Conservation (phyloP, 2,113 vertebrate genomes). For the Hyla sarda region DNA sequence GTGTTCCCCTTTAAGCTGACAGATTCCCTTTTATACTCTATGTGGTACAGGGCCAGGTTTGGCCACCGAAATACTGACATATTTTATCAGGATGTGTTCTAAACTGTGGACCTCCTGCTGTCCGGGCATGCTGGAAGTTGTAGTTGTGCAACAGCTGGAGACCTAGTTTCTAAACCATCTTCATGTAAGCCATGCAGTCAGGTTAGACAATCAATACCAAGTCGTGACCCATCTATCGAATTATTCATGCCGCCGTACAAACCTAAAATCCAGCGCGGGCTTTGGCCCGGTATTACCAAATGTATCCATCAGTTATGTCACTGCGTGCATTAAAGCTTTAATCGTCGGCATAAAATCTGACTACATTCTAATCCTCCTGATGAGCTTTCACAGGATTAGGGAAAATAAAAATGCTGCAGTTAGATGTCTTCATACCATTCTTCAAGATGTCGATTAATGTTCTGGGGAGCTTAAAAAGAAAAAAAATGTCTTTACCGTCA, state of each 20-base stretch:
- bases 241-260: not conserved
- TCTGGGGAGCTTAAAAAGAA: not conserved
- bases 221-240: not conserved
- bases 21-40: too few species aligned
- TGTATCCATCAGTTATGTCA: not conserved
- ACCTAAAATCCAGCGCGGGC: not conserved
- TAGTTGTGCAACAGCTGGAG: too few species aligned
- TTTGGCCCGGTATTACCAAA: not conserved
- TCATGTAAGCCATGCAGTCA: too few species aligned
- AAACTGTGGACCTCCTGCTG: too few species aligned
- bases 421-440: conserved; percentile 17
- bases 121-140: too few species aligned
- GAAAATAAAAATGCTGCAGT: not conserved
- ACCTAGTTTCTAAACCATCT: too few species aligned
- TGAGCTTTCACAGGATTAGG: conserved; percentile 9
- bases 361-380: conserved; percentile 21
- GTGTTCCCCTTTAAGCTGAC: too few species aligned
- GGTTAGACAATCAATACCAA: too few species aligned
- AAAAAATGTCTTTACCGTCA: conserved; percentile 36
- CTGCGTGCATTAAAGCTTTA: conserved; percentile 1
- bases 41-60: too few species aligned
- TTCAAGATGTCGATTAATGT: conserved; percentile 1
- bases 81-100: too few species aligned
- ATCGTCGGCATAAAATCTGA: conserved; percentile 33
- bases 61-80: too few species aligned